These are phyloP conservation scores for Drosophila testacea DNA, from an alignment of 2,888 invertebrate genomes.

Conservation along the genomic window DNA sequence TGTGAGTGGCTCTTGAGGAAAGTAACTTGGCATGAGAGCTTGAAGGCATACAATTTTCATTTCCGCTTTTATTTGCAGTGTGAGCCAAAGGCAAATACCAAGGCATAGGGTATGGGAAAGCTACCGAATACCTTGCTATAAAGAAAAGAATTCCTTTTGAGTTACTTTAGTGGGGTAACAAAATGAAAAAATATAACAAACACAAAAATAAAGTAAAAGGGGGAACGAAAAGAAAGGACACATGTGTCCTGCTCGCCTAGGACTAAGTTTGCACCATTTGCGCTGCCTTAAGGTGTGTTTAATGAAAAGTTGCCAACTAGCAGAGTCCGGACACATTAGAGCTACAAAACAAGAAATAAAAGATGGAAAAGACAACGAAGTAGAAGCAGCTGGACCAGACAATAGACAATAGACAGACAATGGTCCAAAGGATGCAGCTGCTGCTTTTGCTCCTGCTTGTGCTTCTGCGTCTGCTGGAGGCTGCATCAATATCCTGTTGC, in stretches of 20 bases:
- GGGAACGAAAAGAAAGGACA: slow-evolving; percentile 46
- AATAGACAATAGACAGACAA: slow-evolving; percentile 68
- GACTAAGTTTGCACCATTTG: slow-evolving; percentile 73
- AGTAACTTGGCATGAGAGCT: slow-evolving; percentile 34
- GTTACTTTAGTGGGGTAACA: slow-evolving; percentile 59
- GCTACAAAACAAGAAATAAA: slow-evolving; percentile 12
- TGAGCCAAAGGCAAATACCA: slow-evolving; percentile 52
- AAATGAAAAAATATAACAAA: slow-evolving; percentile 13
- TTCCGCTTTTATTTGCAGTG: slow-evolving; percentile 68
- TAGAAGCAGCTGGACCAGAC: slow-evolving; percentile 31
- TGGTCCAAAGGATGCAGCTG: slow-evolving; percentile 62
- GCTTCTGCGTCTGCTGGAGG: slow-evolving; percentile 38
- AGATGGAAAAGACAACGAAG: slow-evolving; percentile 9
- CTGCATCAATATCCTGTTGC: slow-evolving; percentile 76
- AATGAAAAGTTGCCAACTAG: slow-evolving; percentile 73
- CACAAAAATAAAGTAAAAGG: background rate
- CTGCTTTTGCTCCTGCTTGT: slow-evolving; percentile 17
- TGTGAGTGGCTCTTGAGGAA: slow-evolving; percentile 28
- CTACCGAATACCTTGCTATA: slow-evolving; percentile 50
- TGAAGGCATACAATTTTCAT: slow-evolving; percentile 69
- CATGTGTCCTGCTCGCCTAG: slow-evolving; percentile 56
- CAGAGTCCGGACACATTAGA: slow-evolving; percentile 56
- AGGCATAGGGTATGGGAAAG: slow-evolving; percentile 3
- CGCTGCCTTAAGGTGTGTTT: slow-evolving; percentile 76
- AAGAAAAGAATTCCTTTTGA: slow-evolving; percentile 70